Evolutionary conservation across 2,888 invertebrate species (phyloP).

Genomic region (Drosophila antonietae): DNA sequence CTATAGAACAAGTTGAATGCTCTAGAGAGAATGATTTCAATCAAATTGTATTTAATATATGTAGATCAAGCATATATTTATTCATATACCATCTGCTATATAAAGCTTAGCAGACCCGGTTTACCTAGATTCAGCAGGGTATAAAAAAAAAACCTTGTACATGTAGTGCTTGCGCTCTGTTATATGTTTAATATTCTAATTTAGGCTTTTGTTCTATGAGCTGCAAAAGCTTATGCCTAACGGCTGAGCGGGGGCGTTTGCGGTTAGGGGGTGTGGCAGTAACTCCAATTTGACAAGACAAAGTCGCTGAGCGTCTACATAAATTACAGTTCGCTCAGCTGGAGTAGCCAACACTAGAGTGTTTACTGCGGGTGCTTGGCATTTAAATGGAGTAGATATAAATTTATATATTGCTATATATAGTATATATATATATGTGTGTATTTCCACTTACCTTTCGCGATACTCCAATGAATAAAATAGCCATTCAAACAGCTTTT

Average conservation of each 20-base stretch:
- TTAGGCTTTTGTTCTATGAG: constrained; percentile 64
- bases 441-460: constrained; percentile 24
- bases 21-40: too few species aligned
- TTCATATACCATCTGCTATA: background rate
- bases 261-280: background rate
- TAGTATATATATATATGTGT: background rate
- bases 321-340: constrained; percentile 59
- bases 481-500: constrained; percentile 54
- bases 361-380: constrained; percentile 58
- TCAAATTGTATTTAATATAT: too few species aligned
- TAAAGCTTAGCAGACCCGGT: background rate
- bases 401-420: constrained; percentile 2
- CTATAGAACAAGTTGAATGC: background rate
- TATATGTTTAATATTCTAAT: constrained; percentile 69
- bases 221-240: constrained; percentile 1
- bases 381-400: constrained; percentile 51
- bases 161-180: constrained; percentile 19
- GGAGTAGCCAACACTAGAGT: constrained; percentile 30
- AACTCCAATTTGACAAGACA: constrained; percentile 66
- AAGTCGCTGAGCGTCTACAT: constrained; percentile 59
- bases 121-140: background rate
- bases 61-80: background rate
- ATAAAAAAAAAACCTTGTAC: constrained; percentile 37
- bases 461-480: constrained; percentile 49
- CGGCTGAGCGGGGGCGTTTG: background rate